A percentile compares a stretch with the other conserved stretches of the same genome.
Evolutionary conservation across 2,113 vertebrate genomes (phyloP).

Genomic region (Nothoprocta perdicaria): DNA sequence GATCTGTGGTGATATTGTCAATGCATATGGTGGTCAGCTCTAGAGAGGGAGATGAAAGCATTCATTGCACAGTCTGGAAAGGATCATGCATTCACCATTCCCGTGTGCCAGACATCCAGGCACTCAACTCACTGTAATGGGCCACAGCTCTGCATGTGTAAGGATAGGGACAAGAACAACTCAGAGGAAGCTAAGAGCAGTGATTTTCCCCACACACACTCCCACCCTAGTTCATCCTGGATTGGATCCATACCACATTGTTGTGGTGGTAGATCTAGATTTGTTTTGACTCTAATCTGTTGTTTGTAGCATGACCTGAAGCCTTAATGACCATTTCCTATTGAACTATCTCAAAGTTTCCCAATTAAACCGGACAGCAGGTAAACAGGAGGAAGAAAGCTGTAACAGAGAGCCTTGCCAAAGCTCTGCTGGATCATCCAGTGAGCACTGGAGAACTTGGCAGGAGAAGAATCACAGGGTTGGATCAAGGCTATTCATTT

Average conservation of each 20-base stretch:
- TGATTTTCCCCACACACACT: neutral
- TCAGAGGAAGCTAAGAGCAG: neutral
- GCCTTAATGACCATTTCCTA: conserved; percentile 38
- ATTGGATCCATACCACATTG: neutral
- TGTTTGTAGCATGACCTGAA: conserved; percentile 20
- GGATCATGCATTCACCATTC: neutral
- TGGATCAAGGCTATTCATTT: conserved; percentile 48
- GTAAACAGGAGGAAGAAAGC: conserved; percentile 58
- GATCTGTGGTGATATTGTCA: neutral
- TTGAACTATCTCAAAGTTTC: conserved; percentile 46
- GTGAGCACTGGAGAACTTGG: conserved; percentile 53
- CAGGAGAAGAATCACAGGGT: conserved; percentile 54
- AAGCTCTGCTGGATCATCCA: conserved; percentile 55
- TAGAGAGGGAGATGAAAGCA: rapidly evolving
- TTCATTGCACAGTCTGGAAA: neutral
- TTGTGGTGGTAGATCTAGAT: neutral
- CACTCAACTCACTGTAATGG: rapidly evolving
- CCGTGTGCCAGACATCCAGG: neutral
- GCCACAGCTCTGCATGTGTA: neutral
- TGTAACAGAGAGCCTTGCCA: conserved; percentile 58
- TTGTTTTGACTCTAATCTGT: conserved; percentile 44
- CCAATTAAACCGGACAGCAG: conserved; percentile 29
- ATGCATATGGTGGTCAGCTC: neutral
- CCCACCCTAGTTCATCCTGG: neutral
- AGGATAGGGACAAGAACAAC: neutral